phyloP scores from a whole-genome alignment of 2,888 invertebrate species.

The Agriopis aurantiaria region DNA sequence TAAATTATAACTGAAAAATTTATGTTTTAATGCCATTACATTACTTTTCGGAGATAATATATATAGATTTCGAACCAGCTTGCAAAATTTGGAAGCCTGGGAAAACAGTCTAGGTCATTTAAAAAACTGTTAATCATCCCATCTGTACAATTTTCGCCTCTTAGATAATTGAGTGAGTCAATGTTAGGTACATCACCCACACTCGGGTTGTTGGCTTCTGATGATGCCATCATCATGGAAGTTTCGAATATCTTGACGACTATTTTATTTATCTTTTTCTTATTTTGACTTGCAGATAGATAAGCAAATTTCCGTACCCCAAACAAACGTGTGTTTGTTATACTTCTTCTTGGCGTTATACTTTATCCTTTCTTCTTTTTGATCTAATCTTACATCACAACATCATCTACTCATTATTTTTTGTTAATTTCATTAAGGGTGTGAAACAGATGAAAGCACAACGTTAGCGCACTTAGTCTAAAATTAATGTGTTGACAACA shows the following conservation, averaged over 20 bases:
- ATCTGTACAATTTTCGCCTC: constrained; percentile 31
- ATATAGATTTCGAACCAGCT: not conserved
- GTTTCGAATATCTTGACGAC: not conserved
- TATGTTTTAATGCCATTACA: too few relatives aligned
- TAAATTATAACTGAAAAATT: too few relatives aligned
- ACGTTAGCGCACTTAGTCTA: not conserved
- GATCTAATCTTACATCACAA: too few relatives aligned
- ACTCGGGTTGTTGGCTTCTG: constrained; percentile 34
- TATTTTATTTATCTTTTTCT: not conserved
- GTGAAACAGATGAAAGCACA: not conserved
- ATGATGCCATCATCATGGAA: constrained; percentile 20
- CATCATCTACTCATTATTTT: not conserved
- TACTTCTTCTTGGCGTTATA: not conserved
- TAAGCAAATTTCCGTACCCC: too few relatives aligned
- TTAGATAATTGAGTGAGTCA: constrained; percentile 37
- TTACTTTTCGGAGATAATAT: too few relatives aligned
- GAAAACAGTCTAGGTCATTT: constrained; percentile 18
- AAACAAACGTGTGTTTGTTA: too few relatives aligned
- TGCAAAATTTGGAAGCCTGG: not conserved
- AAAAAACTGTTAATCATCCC: constrained; percentile 18
- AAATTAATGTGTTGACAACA: constrained; percentile 14
- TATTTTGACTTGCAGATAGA: not conserved
- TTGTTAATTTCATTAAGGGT: not conserved
- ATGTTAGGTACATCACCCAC: constrained; percentile 37
- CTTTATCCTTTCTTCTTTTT: not conserved